These are phyloP conservation scores for Ethmia dodecea DNA, from an alignment of 2,888 invertebrate genomes.

Conservation along the genomic window DNA sequence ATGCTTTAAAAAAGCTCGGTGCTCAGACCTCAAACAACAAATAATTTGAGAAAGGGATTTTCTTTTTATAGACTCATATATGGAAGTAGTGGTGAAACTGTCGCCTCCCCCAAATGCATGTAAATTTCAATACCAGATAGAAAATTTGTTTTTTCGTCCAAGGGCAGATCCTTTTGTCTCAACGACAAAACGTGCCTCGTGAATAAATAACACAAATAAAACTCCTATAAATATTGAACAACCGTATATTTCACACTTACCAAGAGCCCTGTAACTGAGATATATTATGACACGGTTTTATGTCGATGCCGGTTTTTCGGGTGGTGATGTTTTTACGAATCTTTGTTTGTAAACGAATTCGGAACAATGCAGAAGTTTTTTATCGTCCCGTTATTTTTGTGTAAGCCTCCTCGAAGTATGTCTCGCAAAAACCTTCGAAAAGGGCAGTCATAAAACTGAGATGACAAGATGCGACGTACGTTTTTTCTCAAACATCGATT, in stretches of 20 bases:
- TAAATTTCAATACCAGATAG: no score
- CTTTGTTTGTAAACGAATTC: conserved; percentile 67
- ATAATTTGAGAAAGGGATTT: no score
- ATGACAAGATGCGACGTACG: conserved; percentile 27
- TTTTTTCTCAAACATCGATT: conserved; percentile 16
- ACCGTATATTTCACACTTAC: conserved; percentile 73
- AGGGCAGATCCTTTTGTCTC: conserved; percentile 48
- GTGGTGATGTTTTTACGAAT: conserved; percentile 50
- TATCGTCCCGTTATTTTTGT: conserved; percentile 30
- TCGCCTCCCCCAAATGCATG: no score
- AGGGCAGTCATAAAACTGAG: conserved; percentile 29
- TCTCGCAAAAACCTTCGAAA: conserved; percentile 26
- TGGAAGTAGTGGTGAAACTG: no score
- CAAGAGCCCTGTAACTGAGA: conserved; percentile 56
- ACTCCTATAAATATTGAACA: conserved; percentile 72
- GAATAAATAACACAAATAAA: conserved; percentile 75
- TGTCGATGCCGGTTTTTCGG: conserved; percentile 50
- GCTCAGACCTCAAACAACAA: no score
- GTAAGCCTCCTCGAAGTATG: conserved; percentile 12
- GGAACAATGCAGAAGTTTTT: conserved; percentile 48
- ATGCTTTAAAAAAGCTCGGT: no score
- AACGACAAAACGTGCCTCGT: conserved; percentile 59
- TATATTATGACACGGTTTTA: conserved; percentile 64
- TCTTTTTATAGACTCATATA: no score
- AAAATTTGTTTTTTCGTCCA: no score